Conservation (phyloP, 2,888 invertebrate species). For the Helicoverpa assulta region DNA sequence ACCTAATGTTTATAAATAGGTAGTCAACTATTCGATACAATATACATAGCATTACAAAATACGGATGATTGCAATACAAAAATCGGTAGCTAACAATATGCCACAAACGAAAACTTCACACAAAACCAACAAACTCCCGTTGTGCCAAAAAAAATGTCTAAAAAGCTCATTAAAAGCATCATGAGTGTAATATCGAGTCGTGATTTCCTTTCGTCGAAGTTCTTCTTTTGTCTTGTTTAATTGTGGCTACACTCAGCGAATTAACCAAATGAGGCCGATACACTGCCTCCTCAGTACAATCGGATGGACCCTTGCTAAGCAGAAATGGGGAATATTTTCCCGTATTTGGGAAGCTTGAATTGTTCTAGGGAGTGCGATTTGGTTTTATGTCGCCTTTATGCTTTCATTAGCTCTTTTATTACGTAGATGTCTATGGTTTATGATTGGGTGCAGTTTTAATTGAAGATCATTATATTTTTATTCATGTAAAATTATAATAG, state of each 20-base stretch:
- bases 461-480: slow-evolving; percentile 1
- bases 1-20: not conserved
- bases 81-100: too few species aligned
- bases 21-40: too few species aligned
- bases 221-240: slow-evolving; percentile 86
- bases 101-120: not conserved
- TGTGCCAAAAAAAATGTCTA: slow-evolving; percentile 37
- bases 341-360: slow-evolving; percentile 30
- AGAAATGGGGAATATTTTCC: slow-evolving; percentile 40
- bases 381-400: slow-evolving; percentile 15
- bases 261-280: slow-evolving; percentile 88
- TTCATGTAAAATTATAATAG: slow-evolving; percentile 13
- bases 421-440: not conserved
- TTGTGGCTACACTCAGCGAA: slow-evolving; percentile 82
- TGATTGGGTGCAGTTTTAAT: not conserved
- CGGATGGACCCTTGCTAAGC: slow-evolving; percentile 40
- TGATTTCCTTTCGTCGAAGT: slow-evolving; percentile 79
- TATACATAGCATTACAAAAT: too few species aligned
- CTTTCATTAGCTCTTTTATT: not conserved
- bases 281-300: slow-evolving; percentile 62
- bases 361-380: slow-evolving; percentile 15
- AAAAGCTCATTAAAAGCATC: slow-evolving; percentile 85
- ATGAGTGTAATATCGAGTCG: slow-evolving; percentile 83
- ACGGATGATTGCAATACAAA: too few species aligned
- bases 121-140: slow-evolving; percentile 5